Base-by-base conservation (phyloP, 2,113 vertebrate genomes). In the Hypomesus transpacificus region DNA sequence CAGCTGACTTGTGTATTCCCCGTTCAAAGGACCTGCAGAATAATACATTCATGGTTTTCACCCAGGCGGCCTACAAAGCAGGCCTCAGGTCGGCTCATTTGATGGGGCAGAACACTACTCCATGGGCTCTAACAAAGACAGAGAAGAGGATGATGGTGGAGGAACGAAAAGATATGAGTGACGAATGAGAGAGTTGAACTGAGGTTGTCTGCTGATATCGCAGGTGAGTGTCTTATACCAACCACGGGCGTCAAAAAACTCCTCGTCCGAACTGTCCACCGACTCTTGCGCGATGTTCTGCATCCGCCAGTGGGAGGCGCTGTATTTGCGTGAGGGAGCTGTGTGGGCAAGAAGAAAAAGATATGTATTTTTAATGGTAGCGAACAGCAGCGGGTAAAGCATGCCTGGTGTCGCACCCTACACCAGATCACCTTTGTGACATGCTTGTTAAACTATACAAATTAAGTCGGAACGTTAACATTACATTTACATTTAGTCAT, bases 221-320 rank as follows among this genome's bases (percentile, higher is more conserved):
- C 7, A 46, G n/a, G 50, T 57, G 28, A 77, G 73, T 66, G 24
- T 13, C 39, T 59, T 31, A 68, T 53, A 92, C 95, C 89, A 84
- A 98, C 97, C 97, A 95, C 95, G 91, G 0, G 97, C 97, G 78
- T 99, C 96, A 8, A 99, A 99, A 92, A 98, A 99, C 88, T 99
- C 97, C 80, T 99, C 97, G 70, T 99, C 97, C 0, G 96, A 98
- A 89, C 96, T 99, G 84, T 97, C 97, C 17, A 96, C 94, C 0
- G 96, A 96, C 81, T 98, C 95, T 3, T 93, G 92, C 21, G 94
- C 91, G 69, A 95, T 91, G n/a, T 92, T 92, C 88, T 92, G 95
- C 89, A 95, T 87, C 81, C 92, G 94, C 95, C 94, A 94, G 73
- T 93, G 94, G 74, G 93, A 39, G 51, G 91, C 83, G 71, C 92